Evolutionary conservation across 2,888 invertebrate species (phyloP).

Genomic region (Scaptomyza parva): DNA sequence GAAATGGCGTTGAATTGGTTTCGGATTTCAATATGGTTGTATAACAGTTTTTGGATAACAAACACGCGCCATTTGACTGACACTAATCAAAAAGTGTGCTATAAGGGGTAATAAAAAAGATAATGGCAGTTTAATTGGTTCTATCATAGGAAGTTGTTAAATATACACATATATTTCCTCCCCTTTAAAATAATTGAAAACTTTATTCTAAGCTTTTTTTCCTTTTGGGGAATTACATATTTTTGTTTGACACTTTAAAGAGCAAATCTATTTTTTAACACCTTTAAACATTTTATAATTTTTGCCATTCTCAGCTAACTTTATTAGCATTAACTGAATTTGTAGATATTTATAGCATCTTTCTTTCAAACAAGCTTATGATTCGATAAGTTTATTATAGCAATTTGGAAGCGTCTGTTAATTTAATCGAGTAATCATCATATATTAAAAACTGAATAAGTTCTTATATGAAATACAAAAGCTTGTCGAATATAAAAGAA

Average conservation of each 20-base stretch:
- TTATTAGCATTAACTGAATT: background rate
- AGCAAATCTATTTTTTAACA: background rate
- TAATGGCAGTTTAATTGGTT: slow-evolving; percentile 1
- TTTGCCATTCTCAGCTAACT: background rate
- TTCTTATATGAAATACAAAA: background rate
- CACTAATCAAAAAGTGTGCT: slow-evolving; percentile 2
- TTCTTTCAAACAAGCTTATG: background rate
- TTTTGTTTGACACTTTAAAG: no score
- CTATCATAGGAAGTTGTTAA: background rate
- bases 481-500: background rate
- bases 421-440: background rate
- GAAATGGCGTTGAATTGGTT: slow-evolving; percentile 75
- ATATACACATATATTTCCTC: no score
- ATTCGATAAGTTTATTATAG: background rate
- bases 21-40: slow-evolving; percentile 62
- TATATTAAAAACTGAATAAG: background rate
- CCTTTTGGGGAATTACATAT: no score
- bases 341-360: background rate
- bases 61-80: slow-evolving; percentile 60
- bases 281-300: background rate
- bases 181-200: no score
- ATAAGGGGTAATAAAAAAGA: background rate
- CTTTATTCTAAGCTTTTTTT: no score
- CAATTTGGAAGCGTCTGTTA: background rate
- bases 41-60: slow-evolving; percentile 23